Conservation (phyloP, 2,797 vertebrate species). For the Tragopan temminckii region DNA sequence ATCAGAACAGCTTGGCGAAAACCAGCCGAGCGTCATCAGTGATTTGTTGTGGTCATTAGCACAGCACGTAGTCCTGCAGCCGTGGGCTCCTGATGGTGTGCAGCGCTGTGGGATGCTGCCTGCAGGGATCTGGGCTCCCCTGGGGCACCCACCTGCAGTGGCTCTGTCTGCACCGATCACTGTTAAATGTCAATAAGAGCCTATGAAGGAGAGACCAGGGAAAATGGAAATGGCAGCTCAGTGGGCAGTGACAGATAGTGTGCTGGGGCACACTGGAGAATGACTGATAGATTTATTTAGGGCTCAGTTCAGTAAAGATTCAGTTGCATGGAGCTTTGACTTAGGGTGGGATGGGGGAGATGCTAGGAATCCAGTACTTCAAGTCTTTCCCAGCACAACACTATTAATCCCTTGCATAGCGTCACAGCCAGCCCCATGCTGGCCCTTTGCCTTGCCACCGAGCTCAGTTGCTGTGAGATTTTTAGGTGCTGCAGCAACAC, state of each 20-base stretch:
- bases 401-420: not conserved
- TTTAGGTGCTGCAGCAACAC: not conserved
- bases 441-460: not conserved
- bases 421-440: not conserved
- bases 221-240: not conserved
- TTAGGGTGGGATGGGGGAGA: not conserved
- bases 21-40: fast-evolving
- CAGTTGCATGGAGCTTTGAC: not conserved
- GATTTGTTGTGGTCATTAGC: not conserved
- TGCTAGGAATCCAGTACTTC: not conserved
- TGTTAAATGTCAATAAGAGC: not conserved
- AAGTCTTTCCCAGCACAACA: not conserved
- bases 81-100: fast-evolving
- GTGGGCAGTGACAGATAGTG: not conserved
- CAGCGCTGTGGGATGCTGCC: not conserved
- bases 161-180: not conserved
- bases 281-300: slow-evolving; percentile 38
- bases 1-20: not conserved
- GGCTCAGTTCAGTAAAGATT: slow-evolving; percentile 31
- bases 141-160: not conserved
- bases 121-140: not conserved
- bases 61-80: fast-evolving
- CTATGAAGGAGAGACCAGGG: not conserved
- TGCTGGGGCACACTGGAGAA: fast-evolving
- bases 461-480: fast-evolving